Percentiles rank a stretch among this genome's conserved stretches.
Conservation (phyloP, 2,888 invertebrate genomes). For the Antheraea yamamai region DNA sequence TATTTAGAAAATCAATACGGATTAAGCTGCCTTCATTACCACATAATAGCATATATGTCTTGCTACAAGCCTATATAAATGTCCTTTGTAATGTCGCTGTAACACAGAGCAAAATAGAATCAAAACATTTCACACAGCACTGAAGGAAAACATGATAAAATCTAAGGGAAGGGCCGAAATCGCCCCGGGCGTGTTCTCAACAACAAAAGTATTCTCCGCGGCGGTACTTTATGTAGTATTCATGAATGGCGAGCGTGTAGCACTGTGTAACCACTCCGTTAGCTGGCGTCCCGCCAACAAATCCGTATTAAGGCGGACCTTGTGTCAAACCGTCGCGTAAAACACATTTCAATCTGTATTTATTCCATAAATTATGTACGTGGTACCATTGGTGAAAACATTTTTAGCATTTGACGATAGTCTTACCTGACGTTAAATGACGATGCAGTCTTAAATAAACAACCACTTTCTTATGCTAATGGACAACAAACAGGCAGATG, state of each 20-base stretch:
- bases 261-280: conserved; percentile 40
- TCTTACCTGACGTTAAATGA: too few species aligned
- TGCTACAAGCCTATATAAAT: not conserved
- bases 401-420: too few species aligned
- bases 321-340: conserved; percentile 45
- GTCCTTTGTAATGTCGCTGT: not conserved
- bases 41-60: not conserved
- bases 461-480: too few species aligned
- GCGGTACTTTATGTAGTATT: conserved; percentile 38
- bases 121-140: not conserved
- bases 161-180: conserved; percentile 6
- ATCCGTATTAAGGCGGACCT: conserved; percentile 40
- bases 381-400: too few species aligned
- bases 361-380: too few species aligned
- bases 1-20: not conserved
- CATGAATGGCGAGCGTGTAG: conserved; percentile 46
- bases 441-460: too few species aligned
- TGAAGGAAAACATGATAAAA: not conserved
- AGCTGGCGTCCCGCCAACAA: conserved; percentile 67
- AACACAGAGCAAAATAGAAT: not conserved
- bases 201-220: conserved; percentile 35
- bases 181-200: conserved; percentile 18
- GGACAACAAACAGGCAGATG: too few species aligned
- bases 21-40: not conserved
- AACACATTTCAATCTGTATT: conserved; percentile 22